phyloP scores from a whole-genome alignment of 2,888 invertebrate species.

The Erebia ligea region DNA sequence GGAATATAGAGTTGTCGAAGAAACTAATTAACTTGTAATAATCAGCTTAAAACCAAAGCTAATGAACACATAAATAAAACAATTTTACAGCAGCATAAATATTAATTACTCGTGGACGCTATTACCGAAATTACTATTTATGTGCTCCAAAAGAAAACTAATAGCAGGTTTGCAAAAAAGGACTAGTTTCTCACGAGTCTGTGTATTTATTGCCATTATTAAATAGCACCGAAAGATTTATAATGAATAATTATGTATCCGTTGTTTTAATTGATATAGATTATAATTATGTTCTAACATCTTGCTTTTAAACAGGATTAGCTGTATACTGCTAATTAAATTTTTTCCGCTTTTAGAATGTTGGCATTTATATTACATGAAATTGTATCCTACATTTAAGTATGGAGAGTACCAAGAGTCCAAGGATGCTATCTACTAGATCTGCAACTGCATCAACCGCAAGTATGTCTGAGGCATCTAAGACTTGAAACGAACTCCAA shows the following conservation, averaged over 20 bases:
- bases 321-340: background rate
- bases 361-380: background rate
- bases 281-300: background rate
- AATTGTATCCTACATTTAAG: too few relatives aligned
- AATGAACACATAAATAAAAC: conserved; percentile 26
- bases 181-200: conserved; percentile 10
- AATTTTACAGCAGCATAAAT: conserved; percentile 30
- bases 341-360: background rate
- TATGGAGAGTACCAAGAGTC: too few relatives aligned
- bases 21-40: background rate
- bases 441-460: too few relatives aligned
- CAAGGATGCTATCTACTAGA: too few relatives aligned
- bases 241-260: conserved; percentile 14
- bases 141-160: conserved; percentile 15
- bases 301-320: background rate
- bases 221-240: conserved; percentile 15
- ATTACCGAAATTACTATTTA: conserved; percentile 12
- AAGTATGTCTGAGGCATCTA: too few relatives aligned
- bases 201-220: conserved; percentile 15
- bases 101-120: conserved; percentile 27
- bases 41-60: conserved; percentile 6
- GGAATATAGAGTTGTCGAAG: background rate
- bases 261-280: conserved; percentile 18
- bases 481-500: too few relatives aligned
- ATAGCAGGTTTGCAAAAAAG: conserved; percentile 12